Evolutionary conservation across 2,113 vertebrate species (phyloP), one percentile per base, ranked within the genome.

Genomic region (Nibea albiflora): DNA sequence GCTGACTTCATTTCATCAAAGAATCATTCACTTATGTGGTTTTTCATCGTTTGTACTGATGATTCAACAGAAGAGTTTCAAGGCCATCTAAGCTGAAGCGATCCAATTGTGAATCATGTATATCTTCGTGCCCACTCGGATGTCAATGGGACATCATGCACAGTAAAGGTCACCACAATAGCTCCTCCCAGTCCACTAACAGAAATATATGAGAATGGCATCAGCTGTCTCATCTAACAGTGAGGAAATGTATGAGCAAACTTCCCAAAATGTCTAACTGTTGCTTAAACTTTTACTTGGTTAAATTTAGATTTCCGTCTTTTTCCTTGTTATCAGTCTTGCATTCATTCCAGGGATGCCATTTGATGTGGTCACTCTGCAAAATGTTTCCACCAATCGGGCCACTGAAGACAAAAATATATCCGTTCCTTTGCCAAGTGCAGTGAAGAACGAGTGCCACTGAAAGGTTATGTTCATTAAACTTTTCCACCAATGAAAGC

Each of bases 381-480:
- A 75, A 58, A 80, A 72, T 70, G 17, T 50, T 53, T 69, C 70
- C 22, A 62, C 61, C 31, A 5, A 5, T 47, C 57, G 64, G 42
- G 24, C 52, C 28, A 35, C 76, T 46, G 60, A 58, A 75, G 56
- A 79, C 66, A 73, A 28, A 28, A 83, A 66, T 83, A 73, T 9
- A 78, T 57, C 35, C 31, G 58, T 83, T n/a, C 44, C 7, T 19
- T 28, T 20, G 64, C 56, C 5, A 46, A 78, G 49, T 6, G 1
- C 24, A 58, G 47, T n/a, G 39, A 74, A 22, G 85, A 69, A 56
- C 58, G 84, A 69, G 81, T 88, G 82, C 77, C 76, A 80, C 52
- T 58, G 67, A 90, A 90, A 93, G 90, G 93, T 94, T 91, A 90
- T 68, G 58, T 93, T 93, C 90, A 94, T 94, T 93, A 92, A 94